phyloP scores from a whole-genome alignment of 2,113 vertebrate species.

The Zapornia atra region DNA sequence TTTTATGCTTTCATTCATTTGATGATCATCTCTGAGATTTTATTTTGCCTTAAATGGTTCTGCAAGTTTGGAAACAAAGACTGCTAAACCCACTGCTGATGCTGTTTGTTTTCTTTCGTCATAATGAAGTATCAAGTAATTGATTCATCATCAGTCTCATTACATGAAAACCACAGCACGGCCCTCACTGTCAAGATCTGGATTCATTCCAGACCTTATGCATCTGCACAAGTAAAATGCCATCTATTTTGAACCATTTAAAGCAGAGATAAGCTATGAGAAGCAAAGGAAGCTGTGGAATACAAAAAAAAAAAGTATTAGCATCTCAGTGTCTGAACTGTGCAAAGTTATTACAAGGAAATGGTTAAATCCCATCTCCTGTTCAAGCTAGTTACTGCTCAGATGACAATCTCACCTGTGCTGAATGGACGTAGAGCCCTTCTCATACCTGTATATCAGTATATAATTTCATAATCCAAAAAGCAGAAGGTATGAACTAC shows the following conservation, averaged over 20 bases:
- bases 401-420: conserved; percentile 27
- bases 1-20: conserved; percentile 53
- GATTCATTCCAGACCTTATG: conserved; percentile 54
- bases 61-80: conserved; percentile 31
- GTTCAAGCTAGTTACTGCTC: background rate
- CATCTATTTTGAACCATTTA: conserved; percentile 44
- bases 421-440: background rate
- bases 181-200: background rate
- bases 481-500: background rate
- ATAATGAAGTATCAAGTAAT: conserved; percentile 26
- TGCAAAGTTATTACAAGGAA: background rate
- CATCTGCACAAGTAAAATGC: conserved; percentile 62
- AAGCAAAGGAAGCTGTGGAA: conserved; percentile 20
- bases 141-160: conserved; percentile 10
- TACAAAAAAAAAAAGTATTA: background rate
- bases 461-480: conserved; percentile 17
- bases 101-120: conserved; percentile 27
- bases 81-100: conserved; percentile 32
- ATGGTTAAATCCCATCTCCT: background rate
- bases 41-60: conserved; percentile 60
- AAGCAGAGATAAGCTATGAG: conserved; percentile 22
- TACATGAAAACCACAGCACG: conserved; percentile 29
- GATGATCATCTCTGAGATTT: conserved; percentile 47
- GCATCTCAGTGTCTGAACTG: background rate
- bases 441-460: conserved; percentile 57